Conservation (phyloP, 2,888 invertebrate genomes). For the Aspidiotus rigidus region DNA sequence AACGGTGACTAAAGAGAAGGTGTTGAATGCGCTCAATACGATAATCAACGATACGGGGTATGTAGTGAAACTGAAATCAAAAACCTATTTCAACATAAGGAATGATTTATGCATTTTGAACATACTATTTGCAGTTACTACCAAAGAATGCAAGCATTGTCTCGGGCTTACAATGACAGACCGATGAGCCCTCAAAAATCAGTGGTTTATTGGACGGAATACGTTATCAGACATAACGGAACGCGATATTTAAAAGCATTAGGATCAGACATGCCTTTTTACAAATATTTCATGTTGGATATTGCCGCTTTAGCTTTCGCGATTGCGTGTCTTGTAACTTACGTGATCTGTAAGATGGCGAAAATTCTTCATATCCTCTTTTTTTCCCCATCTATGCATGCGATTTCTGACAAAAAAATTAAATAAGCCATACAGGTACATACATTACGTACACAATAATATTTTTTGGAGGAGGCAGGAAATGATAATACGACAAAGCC, state of each 20-base stretch:
- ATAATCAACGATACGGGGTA: neutral
- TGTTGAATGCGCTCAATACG: neutral
- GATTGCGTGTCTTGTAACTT: neutral
- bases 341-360: too few relatives aligned
- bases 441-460: too few relatives aligned
- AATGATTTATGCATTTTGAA: neutral
- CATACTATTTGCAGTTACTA: neutral
- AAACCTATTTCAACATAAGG: too few relatives aligned
- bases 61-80: neutral
- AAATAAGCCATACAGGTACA: too few relatives aligned
- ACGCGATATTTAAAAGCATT: constrained; percentile 3
- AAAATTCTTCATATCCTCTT: too few relatives aligned
- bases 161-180: constrained; percentile 8
- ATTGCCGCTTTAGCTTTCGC: neutral
- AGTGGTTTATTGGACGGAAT: constrained; percentile 15
- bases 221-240: constrained; percentile 11
- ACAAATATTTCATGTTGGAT: constrained; percentile 10
- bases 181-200: constrained; percentile 8
- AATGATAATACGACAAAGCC: too few relatives aligned
- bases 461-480: too few relatives aligned
- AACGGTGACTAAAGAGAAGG: neutral
- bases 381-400: too few relatives aligned
- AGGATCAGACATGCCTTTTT: neutral
- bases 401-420: too few relatives aligned
- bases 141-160: constrained; percentile 15